Evolutionary conservation across 2,797 vertebrate genomes (phyloP).

Genomic region (Spheniscus humboldti): DNA sequence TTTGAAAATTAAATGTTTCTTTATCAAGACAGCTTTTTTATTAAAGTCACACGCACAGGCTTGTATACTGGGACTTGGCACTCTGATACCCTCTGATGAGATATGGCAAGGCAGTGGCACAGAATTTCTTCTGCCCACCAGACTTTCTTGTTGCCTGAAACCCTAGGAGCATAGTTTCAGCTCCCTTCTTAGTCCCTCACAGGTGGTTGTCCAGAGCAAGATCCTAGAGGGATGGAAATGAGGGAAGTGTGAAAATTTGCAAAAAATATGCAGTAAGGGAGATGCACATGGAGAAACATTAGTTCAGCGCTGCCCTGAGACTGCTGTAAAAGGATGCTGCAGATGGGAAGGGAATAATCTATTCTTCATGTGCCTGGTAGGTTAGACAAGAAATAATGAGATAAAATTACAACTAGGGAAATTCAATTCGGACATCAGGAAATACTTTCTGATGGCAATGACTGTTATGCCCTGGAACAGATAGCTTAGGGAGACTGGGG

Average conservation of each 20-base stretch:
- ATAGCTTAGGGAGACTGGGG: background rate
- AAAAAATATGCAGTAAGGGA: background rate
- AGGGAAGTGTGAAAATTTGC: background rate
- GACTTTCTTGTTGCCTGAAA: background rate
- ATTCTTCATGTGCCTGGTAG: background rate
- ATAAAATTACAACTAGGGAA: conserved; percentile 25
- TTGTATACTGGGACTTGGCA: fast-evolving
- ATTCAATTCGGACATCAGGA: conserved; percentile 48
- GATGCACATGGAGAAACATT: background rate
- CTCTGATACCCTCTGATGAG: background rate
- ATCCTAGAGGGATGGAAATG: background rate
- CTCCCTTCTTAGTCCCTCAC: background rate
- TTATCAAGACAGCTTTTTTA: background rate
- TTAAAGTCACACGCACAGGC: fast-evolving
- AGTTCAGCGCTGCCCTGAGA: background rate
- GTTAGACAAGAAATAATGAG: conserved; percentile 17
- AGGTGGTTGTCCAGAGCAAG: background rate
- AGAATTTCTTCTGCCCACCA: background rate
- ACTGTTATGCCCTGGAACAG: background rate
- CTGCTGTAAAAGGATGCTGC: background rate
- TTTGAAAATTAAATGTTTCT: background rate
- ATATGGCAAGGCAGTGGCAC: background rate
- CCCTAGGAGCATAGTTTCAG: background rate
- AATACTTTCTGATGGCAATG: conserved; percentile 31
- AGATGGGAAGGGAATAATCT: conserved; percentile 20